phyloP scores from a whole-genome alignment of 2,888 invertebrate species.

The Eurois occulta region DNA sequence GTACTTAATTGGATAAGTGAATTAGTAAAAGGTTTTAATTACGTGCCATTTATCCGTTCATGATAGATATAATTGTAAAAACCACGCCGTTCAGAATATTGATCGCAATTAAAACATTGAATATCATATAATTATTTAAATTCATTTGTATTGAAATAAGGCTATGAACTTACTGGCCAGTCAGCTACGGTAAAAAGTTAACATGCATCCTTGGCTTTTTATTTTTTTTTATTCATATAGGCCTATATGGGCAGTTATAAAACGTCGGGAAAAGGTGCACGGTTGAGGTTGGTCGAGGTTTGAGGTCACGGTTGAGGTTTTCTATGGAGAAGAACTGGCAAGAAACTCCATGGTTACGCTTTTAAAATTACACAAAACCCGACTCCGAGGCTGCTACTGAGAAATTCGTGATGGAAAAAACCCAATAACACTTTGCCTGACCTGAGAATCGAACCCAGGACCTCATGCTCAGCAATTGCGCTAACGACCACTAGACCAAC shows the following conservation, averaged over 20 bases:
- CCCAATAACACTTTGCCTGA: too few species aligned
- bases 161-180: not conserved
- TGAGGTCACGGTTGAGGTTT: too few species aligned
- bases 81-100: conserved; percentile 1
- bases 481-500: too few species aligned
- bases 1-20: conserved; percentile 40
- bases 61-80: conserved; percentile 27
- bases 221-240: too few species aligned
- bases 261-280: not conserved
- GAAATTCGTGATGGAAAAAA: too few species aligned
- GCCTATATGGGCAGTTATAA: not conserved
- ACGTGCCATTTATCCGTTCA: conserved; percentile 21
- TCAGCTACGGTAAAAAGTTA: not conserved
- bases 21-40: conserved; percentile 42
- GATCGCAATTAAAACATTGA: conserved; percentile 1
- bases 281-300: not conserved
- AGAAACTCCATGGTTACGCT: not conserved
- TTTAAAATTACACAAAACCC: not conserved
- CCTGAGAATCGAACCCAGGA: too few species aligned
- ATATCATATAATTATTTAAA: not conserved
- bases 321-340: not conserved
- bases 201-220: too few species aligned
- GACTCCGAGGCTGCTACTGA: too few species aligned
- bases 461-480: too few species aligned
- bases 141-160: not conserved